Evolutionary conservation across 1,140 invertebrate genomes (phyloP), one percentile per base, ranked within the genome.

Genomic region (Hesperophylax magnus): DNA sequence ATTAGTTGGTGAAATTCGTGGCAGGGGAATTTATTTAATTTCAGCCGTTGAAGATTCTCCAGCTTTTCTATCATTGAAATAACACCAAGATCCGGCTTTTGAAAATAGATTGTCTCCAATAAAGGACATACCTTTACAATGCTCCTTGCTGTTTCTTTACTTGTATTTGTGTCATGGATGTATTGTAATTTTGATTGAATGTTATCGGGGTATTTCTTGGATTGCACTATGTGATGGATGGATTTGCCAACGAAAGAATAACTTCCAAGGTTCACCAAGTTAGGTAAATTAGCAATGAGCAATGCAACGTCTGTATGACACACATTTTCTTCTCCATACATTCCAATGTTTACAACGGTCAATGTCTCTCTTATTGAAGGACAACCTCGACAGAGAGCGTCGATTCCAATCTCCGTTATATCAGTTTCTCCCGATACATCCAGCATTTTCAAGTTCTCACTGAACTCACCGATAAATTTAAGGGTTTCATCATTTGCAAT

Each of bases 401-500:
- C 90, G 17, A 92, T 91, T 58, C 92, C 92, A 39, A 91, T 92
- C 84, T 92, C 91, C 3, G 91, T 92, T 39, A 92, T 91, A 84
- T 92, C 92, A 4, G 91, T 92, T 84, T 94, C 93, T 3, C 93
- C 93, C 1, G 92, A 93, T 39, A 94, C 91, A 80, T 94, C 93
- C 4, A 93, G 84, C 8, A 93, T 87, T 80, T 91, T 91, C 65
- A 94, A 85, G 31, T 91, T 89, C 63, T 89, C 90, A 69, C 91
- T 91, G 69, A 91, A 87, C 82, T 90, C 88, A 17, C 88, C 89
- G 20, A 93, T 91, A 72, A 89, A 90, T 84, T 93, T 91, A 67
- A 94, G 88, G 20, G 94, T 88, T 86, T 92, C 90, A 86, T 94
- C 93, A 81, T 93, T 93, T 14, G 93, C 92, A 81, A 93, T 94